Conservation (phyloP, 1,140 invertebrate genomes). For the Batillaria attramentaria region DNA sequence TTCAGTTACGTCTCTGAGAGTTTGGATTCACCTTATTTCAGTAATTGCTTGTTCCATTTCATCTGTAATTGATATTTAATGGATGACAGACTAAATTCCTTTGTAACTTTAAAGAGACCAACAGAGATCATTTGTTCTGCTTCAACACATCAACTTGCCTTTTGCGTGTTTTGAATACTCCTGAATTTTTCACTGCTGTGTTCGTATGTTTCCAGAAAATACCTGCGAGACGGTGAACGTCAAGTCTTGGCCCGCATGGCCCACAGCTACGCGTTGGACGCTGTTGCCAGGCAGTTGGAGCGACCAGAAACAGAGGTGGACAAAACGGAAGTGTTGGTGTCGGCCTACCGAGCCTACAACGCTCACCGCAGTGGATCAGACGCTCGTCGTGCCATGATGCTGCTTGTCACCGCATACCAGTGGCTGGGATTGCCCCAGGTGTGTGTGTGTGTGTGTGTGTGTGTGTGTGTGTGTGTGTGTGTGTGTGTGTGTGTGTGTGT, state of each 20-base stretch:
- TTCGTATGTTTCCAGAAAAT: slow-evolving; percentile 82
- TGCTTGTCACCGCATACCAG: slow-evolving; percentile 19
- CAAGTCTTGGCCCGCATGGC: slow-evolving; percentile 84
- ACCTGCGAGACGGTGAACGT: slow-evolving; percentile 85
- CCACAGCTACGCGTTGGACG: slow-evolving; percentile 67
- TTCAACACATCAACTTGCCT: neutral
- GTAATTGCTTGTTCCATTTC: too few species aligned
- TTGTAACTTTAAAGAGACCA: neutral
- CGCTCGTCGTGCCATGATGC: slow-evolving; percentile 5
- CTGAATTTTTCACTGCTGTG: too few species aligned
- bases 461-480: neutral
- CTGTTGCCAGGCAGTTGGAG: slow-evolving; percentile 40
- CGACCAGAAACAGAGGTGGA: slow-evolving; percentile 42
- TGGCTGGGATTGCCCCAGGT: slow-evolving; percentile 23
- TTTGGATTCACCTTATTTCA: too few species aligned
- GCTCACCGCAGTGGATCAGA: neutral
- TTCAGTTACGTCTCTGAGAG: too few species aligned
- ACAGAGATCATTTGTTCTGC: neutral
- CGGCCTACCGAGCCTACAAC: slow-evolving; percentile 48
- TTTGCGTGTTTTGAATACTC: too few species aligned
- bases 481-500: neutral
- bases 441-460: neutral
- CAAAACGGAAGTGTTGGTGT: slow-evolving; percentile 42
- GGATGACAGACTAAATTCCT: neutral
- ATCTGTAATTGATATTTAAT: too few species aligned